Evolutionary conservation across 92 coral and sea anemone genomes (phyloP).

Genomic region (Bergia sp.): DNA sequence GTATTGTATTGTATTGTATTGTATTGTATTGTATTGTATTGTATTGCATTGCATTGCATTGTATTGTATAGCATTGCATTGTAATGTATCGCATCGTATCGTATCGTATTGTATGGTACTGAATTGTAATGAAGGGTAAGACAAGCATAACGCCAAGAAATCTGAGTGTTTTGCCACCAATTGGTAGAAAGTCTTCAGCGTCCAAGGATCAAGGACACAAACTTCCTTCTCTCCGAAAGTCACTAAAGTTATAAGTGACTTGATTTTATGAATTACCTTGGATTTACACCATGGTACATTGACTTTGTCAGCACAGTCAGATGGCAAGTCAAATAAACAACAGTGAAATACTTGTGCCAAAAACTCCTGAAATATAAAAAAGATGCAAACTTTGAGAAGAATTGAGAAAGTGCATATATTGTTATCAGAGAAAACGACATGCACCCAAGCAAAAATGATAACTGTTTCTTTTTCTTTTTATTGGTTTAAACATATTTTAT

Average conservation of each 20-base stretch:
- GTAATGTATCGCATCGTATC: too few species aligned
- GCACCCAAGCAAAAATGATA: too few species aligned
- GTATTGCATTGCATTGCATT: too few species aligned
- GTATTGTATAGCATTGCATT: too few species aligned
- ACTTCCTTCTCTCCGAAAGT: neutral
- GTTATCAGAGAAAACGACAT: neutral
- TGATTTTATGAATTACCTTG: slow-evolving; percentile 59
- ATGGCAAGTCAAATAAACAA: slow-evolving; percentile 91
- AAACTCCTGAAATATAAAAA: slow-evolving; percentile 64
- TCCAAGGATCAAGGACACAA: neutral
- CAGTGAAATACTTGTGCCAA: slow-evolving; percentile 76
- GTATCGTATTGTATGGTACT: too few species aligned
- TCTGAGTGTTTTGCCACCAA: neutral
- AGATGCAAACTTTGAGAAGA: neutral
- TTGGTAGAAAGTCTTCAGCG: neutral
- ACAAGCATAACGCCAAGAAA: too few species aligned
- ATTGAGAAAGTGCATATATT: neutral
- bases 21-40: too few species aligned
- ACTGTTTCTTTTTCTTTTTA: neutral
- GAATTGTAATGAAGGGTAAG: too few species aligned
- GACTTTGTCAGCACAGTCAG: slow-evolving; percentile 77
- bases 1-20: too few species aligned
- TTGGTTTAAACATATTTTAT: too few species aligned
- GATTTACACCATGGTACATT: slow-evolving; percentile 86
- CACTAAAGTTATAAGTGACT: neutral